phyloP scores from a whole-genome alignment of 1,140 invertebrate species.

The Scaptodrosophila lebanonensis region DNA sequence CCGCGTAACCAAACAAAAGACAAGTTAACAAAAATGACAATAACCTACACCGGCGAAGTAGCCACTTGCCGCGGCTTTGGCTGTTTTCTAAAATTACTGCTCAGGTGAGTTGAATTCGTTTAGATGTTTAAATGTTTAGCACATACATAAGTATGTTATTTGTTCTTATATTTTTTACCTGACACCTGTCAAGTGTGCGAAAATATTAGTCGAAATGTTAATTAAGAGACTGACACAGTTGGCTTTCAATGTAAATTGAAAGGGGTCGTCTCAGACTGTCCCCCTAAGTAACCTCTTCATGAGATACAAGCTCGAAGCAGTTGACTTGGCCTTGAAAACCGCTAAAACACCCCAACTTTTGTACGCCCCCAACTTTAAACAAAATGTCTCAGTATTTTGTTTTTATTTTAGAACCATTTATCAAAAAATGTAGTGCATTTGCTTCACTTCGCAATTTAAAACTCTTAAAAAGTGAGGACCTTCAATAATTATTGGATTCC shows the following conservation, averaged over 20 bases:
- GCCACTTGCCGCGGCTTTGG: conserved; percentile 91
- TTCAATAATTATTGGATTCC: no score
- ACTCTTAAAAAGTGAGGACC: no score
- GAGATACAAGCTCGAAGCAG: no score
- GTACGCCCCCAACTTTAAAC: no score
- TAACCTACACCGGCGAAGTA: conserved; percentile 92
- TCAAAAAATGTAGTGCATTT: no score
- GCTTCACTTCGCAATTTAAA: no score
- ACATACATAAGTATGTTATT: neutral
- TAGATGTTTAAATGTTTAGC: conserved; percentile 13
- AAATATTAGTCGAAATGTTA: conserved; percentile 39
- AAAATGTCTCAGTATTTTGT: no score
- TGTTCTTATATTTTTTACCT: neutral
- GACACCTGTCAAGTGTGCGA: conserved; percentile 11
- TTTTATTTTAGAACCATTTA: no score
- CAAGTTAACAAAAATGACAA: conserved; percentile 83
- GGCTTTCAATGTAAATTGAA: conserved; percentile 7
- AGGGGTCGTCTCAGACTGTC: neutral
- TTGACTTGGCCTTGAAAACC: no score
- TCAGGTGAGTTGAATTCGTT: conserved; percentile 80
- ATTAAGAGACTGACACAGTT: conserved; percentile 56
- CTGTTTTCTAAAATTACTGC: conserved; percentile 89
- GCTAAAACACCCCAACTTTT: no score
- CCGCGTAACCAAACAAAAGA: conserved; percentile 21
- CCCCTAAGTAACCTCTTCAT: no score